Conservation (phyloP, 2,888 invertebrate species). For the Yponomeuta sedellus region DNA sequence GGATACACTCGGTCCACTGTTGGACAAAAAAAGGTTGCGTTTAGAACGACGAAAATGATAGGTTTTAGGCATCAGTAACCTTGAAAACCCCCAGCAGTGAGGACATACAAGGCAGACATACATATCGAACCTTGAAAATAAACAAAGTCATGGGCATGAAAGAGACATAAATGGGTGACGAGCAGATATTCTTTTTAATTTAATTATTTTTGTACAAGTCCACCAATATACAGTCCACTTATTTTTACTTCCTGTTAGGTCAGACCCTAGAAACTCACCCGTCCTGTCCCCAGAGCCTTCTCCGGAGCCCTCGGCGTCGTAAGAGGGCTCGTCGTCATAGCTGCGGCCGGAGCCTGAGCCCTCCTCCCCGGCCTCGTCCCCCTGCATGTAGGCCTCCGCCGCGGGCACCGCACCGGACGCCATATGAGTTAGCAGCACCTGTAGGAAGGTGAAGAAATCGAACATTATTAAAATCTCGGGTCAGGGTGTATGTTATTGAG, state of each 20-base stretch:
- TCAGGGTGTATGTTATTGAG: no score
- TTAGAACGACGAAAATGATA: neutral
- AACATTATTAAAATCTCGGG: no score
- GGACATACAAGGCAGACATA: no score
- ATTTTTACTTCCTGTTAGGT: no score
- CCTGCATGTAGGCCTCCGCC: conserved; percentile 73
- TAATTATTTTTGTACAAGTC: no score
- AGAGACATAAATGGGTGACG: no score
- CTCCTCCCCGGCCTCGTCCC: conserved; percentile 75
- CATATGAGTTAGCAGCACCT: conserved; percentile 59
- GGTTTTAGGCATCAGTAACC: neutral
- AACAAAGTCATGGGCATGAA: no score
- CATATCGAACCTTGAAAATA: no score
- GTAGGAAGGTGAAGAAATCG: conserved; percentile 20
- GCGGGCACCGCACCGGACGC: conserved; percentile 46
- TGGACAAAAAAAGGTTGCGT: neutral
- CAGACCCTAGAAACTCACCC: neutral
- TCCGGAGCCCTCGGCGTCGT: conserved; percentile 66
- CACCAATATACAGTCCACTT: no score
- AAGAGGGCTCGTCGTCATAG: conserved; percentile 68
- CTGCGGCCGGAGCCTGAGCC: conserved; percentile 78
- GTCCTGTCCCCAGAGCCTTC: conserved; percentile 54
- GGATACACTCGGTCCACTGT: conserved; percentile 27
- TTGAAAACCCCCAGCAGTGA: no score
- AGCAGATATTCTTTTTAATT: no score